Evolutionary conservation across 2,113 vertebrate genomes (phyloP).

Genomic region (Lipophrys pholis): DNA sequence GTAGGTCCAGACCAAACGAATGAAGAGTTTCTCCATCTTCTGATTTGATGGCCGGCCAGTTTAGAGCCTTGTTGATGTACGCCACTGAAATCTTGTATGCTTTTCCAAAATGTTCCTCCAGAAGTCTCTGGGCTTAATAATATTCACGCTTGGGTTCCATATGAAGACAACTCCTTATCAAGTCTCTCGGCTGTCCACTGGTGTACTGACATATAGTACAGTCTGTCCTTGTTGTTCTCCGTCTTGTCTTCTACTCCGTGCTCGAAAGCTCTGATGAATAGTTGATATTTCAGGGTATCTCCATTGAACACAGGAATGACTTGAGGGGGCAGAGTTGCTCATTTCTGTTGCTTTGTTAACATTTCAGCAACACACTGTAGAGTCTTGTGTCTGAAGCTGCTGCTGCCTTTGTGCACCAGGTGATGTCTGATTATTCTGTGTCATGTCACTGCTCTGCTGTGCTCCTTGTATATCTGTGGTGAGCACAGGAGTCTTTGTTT

Average conservation of each 20-base stretch:
- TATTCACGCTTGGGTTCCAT: background rate
- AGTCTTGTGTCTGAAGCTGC: no score
- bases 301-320: background rate
- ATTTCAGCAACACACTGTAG: no score
- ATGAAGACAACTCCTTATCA: conserved; percentile 1
- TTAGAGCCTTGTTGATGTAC: background rate
- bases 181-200: background rate
- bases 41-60: background rate
- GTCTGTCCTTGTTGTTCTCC: background rate
- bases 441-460: no score
- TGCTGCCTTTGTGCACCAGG: no score
- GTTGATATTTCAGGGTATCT: no score
- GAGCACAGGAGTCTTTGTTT: no score
- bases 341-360: background rate
- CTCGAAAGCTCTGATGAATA: background rate
- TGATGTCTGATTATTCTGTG: no score
- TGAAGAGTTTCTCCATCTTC: background rate
- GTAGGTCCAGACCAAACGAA: background rate
- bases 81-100: background rate
- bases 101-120: background rate
- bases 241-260: background rate
- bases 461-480: no score
- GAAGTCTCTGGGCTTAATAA: background rate
- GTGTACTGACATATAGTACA: background rate
- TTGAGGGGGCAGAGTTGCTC: background rate